These are phyloP conservation scores for Brachionus manjavacas DNA, from an alignment of 1,140 invertebrate species.

Conservation along the genomic window DNA sequence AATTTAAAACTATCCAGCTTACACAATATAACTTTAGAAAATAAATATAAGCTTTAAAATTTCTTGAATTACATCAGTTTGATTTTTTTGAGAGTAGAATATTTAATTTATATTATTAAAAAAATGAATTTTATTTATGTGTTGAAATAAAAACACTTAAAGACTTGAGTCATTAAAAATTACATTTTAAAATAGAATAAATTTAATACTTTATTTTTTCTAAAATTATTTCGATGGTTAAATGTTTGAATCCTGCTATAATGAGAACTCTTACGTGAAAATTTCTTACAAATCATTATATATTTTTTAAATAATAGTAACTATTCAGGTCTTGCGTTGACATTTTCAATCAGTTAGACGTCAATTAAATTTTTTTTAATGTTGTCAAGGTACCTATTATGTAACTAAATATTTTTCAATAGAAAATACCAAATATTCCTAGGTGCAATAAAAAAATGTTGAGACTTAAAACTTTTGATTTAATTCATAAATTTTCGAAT, in stretches of 20 bases:
- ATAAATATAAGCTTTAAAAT: no score
- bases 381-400: neutral
- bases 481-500: neutral
- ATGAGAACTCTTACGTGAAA: neutral
- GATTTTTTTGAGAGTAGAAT: no score
- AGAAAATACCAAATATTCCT: neutral
- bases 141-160: no score
- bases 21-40: neutral
- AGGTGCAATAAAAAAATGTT: neutral
- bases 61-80: no score
- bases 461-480: neutral
- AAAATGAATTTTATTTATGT: no score
- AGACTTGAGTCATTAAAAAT: no score
- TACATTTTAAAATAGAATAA: no score
- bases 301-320: neutral
- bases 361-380: neutral
- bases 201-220: neutral
- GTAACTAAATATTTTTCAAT: neutral
- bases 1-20: neutral
- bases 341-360: neutral
- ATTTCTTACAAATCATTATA: neutral
- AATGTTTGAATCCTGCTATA: neutral
- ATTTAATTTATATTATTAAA: no score
- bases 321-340: neutral
- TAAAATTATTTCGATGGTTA: neutral